These are phyloP conservation scores for Scaptomyza montana DNA, from an alignment of 1,140 invertebrate genomes.

Conservation along the genomic window DNA sequence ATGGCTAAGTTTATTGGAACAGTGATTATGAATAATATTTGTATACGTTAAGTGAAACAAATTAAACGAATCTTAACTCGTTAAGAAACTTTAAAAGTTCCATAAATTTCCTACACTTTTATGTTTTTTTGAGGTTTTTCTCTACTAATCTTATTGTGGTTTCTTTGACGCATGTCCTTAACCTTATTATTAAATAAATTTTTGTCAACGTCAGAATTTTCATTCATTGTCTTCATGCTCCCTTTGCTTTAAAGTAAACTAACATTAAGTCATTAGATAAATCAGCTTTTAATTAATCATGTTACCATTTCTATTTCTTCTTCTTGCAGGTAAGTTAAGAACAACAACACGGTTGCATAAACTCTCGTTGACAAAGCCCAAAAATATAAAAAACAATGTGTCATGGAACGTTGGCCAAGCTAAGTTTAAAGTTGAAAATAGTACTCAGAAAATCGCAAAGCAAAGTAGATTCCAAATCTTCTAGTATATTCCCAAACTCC, in stretches of 20 bases:
- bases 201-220: neutral
- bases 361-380: conserved; percentile 7
- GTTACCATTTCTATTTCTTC: conserved; percentile 18
- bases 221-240: neutral
- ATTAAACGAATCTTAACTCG: too few relatives aligned
- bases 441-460: conserved; percentile 29
- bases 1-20: neutral
- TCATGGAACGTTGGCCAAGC: conserved; percentile 55
- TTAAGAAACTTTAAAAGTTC: too few relatives aligned
- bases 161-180: too few relatives aligned
- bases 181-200: too few relatives aligned
- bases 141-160: too few relatives aligned
- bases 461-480: neutral
- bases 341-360: conserved; percentile 28
- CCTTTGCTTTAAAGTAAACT: neutral
- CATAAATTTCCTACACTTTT: too few relatives aligned
- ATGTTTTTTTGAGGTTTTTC: too few relatives aligned
- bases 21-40: too few relatives aligned
- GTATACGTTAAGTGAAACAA: neutral
- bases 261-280: neutral
- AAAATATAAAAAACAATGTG: conserved; percentile 23
- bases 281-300: neutral
- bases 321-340: conserved; percentile 66
- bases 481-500: too few relatives aligned
- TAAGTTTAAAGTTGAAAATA: conserved; percentile 61